A percentile compares a stretch with the other conserved stretches of the same genome.
Evolutionary conservation across 2,888 invertebrate genomes (phyloP).

Genomic region (Lucinisca nassula): DNA sequence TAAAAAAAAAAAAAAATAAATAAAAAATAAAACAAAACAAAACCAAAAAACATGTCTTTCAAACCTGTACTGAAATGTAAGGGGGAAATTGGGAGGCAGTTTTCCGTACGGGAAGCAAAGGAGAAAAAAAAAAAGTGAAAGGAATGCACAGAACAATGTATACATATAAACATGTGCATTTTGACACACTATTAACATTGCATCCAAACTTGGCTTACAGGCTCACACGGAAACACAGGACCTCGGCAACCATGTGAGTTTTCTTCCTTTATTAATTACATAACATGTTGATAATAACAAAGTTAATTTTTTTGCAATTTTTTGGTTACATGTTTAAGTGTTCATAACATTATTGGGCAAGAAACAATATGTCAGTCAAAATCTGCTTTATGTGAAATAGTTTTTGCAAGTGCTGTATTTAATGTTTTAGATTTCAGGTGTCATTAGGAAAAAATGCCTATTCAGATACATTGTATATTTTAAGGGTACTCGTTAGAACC

Average conservation of each 20-base stretch:
- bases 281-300: neutral
- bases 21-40: no score
- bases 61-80: no score
- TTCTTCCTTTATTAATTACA: constrained; percentile 55
- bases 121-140: neutral
- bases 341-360: neutral
- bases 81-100: no score
- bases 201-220: constrained; percentile 67
- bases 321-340: neutral
- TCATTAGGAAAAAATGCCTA: no score
- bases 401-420: neutral
- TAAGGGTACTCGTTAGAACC: no score
- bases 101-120: no score
- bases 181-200: constrained; percentile 39
- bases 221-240: constrained; percentile 56
- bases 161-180: neutral
- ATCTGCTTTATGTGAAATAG: neutral
- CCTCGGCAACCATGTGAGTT: constrained; percentile 71
- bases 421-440: no score
- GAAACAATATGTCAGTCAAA: neutral
- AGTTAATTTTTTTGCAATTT: neutral
- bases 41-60: no score
- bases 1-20: neutral
- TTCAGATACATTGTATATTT: no score
- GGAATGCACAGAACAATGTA: neutral